Evolutionary conservation across 2,888 invertebrate genomes (phyloP).

Genomic region (Trissolcus japonicus): DNA sequence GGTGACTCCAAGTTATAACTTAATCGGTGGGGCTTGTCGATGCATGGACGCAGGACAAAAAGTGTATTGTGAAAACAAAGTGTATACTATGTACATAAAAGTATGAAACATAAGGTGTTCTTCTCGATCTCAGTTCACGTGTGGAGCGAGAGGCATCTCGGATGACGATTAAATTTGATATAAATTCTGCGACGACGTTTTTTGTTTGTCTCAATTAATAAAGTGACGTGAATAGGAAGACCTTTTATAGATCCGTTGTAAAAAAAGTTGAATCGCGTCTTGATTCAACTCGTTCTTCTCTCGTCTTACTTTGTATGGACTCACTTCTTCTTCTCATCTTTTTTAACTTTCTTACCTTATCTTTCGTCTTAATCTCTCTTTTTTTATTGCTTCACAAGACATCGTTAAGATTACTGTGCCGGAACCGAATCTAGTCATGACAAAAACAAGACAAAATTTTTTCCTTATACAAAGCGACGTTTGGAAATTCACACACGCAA

Average conservation of each 20-base stretch:
- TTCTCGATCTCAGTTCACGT: too few species aligned
- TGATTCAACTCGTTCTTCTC: conserved; percentile 43
- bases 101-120: too few species aligned
- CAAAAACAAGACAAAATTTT: conserved; percentile 32
- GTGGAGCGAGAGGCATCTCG: too few species aligned
- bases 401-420: conserved; percentile 42
- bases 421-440: conserved; percentile 33
- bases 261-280: conserved; percentile 31
- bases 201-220: conserved; percentile 15
- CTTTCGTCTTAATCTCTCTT: conserved; percentile 27
- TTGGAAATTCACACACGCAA: conserved; percentile 32
- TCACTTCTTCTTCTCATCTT: conserved; percentile 15
- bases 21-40: conserved; percentile 5
- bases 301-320: conserved; percentile 23
- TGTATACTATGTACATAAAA: conserved; percentile 7
- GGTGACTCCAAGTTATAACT: too few species aligned
- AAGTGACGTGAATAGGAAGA: conserved; percentile 20
- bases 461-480: conserved; percentile 37
- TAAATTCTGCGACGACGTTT: background rate
- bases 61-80: too few species aligned
- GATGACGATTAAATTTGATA: conserved; percentile 3
- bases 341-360: conserved; percentile 3
- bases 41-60: background rate
- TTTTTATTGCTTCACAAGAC: conserved; percentile 37
- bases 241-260: conserved; percentile 23